phyloP scores from a whole-genome alignment of 2,113 vertebrate genomes.

The Probosciger aterrimus region DNA sequence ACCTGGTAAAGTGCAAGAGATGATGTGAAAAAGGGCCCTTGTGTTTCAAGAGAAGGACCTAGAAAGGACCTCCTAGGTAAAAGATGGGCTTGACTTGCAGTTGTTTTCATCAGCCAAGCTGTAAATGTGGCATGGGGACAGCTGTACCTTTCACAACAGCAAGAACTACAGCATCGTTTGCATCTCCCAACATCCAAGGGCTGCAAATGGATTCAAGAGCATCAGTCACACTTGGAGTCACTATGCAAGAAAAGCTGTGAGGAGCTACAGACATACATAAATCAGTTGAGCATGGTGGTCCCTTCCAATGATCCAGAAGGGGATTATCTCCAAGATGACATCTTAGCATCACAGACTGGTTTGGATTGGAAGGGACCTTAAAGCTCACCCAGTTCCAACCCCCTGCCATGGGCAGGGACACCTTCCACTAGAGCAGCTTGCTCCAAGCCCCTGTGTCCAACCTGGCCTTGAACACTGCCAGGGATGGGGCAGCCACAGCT shows the following conservation, averaged over 20 bases:
- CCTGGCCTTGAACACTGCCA: background rate
- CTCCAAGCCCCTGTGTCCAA: too few relatives aligned
- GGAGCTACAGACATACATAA: background rate
- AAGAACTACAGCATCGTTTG: background rate
- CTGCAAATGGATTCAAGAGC: background rate
- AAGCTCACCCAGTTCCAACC: background rate
- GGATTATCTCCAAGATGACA: background rate
- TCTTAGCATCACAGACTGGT: background rate
- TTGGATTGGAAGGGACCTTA: background rate
- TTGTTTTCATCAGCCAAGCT: background rate
- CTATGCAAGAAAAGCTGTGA: background rate
- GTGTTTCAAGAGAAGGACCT: background rate
- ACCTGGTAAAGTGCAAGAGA: background rate
- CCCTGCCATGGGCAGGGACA: background rate
- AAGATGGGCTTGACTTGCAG: background rate
- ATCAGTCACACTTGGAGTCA: background rate
- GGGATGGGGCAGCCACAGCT: background rate
- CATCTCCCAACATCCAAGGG: background rate
- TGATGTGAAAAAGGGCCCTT: background rate
- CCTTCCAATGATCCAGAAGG: background rate
- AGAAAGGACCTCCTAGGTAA: background rate
- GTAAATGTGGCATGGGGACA: background rate
- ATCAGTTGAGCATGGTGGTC: background rate
- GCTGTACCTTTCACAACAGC: background rate
- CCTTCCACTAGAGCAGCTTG: background rate